These are phyloP conservation scores for Microcebus tavaratra DNA, from an alignment of 2,113 vertebrate species.

Conservation along the genomic window DNA sequence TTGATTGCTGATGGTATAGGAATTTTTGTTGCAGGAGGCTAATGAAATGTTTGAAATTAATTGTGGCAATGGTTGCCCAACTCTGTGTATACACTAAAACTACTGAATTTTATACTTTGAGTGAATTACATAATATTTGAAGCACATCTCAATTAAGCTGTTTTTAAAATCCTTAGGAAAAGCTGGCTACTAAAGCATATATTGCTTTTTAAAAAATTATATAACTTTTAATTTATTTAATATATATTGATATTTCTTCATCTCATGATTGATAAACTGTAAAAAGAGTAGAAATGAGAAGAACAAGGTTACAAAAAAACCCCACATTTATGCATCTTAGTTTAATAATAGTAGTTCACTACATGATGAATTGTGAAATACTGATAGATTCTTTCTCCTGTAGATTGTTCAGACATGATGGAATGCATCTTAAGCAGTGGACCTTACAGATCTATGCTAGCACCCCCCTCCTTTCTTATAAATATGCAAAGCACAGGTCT, in stretches of 20 bases:
- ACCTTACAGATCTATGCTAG: neutral
- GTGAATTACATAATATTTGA: neutral
- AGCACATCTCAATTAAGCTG: neutral
- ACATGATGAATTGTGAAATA: neutral
- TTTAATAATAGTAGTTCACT: neutral
- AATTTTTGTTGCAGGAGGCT: neutral
- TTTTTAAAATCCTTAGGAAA: neutral
- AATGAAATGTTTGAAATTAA: neutral
- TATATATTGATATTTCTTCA: neutral
- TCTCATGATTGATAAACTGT: neutral
- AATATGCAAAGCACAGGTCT: neutral
- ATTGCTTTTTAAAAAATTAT: neutral
- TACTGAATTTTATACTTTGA: neutral
- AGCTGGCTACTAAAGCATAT: neutral
- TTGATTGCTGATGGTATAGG: neutral
- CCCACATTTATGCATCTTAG: neutral
- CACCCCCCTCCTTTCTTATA: neutral
- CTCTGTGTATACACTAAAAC: neutral
- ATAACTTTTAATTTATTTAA: neutral
- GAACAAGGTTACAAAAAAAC: neutral
- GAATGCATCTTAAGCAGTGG: neutral
- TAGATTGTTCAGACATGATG: neutral
- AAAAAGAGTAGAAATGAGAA: neutral
- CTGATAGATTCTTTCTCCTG: neutral
- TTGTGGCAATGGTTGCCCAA: neutral